phyloP scores from a whole-genome alignment of 1,140 invertebrate species.

The Muscidifurax raptorellus region DNA sequence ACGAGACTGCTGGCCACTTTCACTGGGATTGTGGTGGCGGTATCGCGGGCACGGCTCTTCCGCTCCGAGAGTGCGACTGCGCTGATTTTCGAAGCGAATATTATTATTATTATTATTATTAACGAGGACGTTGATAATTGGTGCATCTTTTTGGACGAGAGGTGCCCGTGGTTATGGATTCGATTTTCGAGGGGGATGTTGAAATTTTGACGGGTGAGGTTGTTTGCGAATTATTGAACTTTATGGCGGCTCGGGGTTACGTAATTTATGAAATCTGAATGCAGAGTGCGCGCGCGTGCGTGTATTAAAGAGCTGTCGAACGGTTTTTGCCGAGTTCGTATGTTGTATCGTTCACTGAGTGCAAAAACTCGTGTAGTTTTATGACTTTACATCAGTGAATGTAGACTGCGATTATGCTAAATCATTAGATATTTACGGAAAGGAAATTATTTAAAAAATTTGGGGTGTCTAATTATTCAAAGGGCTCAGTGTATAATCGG shows the following conservation, averaged over 20 bases:
- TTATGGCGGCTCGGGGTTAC: background rate
- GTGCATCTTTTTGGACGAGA: too few relatives aligned
- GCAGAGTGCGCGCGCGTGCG: background rate
- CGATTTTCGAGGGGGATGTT: background rate
- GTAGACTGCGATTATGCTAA: background rate
- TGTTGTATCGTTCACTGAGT: too few relatives aligned
- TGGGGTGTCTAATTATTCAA: background rate
- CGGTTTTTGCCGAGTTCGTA: background rate
- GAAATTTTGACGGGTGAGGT: too few relatives aligned
- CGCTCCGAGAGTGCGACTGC: background rate
- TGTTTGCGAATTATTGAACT: background rate
- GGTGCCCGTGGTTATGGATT: background rate
- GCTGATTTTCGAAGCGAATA: background rate
- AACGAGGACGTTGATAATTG: background rate
- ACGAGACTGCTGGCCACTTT: background rate
- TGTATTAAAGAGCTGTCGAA: background rate
- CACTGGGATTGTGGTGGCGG: background rate
- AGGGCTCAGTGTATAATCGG: background rate
- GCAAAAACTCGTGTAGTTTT: background rate
- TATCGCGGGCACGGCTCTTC: background rate
- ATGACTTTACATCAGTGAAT: background rate
- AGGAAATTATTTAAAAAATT: too few relatives aligned
- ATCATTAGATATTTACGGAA: too few relatives aligned
- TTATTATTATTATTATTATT: background rate
- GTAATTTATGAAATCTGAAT: background rate